Conservation (phyloP, 2,797 vertebrate genomes). For the Sebastes cheni region DNA sequence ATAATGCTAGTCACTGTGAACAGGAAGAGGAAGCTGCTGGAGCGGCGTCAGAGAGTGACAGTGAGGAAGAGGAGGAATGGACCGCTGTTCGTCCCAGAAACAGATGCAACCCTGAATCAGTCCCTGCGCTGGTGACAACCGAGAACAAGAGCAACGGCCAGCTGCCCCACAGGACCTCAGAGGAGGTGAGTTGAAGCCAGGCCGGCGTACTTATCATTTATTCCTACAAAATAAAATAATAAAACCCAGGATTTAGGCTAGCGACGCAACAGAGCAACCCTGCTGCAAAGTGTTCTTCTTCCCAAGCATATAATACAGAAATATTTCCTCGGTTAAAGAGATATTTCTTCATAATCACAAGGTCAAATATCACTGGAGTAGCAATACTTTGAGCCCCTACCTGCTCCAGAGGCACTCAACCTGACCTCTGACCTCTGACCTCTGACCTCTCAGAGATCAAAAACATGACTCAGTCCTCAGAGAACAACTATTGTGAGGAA, state of each 20-base stretch:
- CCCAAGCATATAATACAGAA: too few species aligned
- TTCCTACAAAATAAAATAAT: too few species aligned
- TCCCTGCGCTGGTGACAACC: not conserved
- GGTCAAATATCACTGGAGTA: not conserved
- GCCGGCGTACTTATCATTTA: too few species aligned
- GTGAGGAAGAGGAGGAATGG: constrained; percentile 13
- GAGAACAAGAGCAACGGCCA: constrained; percentile 16
- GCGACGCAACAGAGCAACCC: too few species aligned
- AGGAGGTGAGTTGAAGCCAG: constrained; percentile 46
- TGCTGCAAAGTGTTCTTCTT: too few species aligned
- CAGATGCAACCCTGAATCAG: not conserved
- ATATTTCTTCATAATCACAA: not conserved
- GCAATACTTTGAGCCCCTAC: too few species aligned
- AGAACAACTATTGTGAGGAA: not conserved
- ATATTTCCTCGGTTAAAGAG: not conserved
- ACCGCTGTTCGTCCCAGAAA: not conserved
- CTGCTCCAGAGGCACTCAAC: not conserved
- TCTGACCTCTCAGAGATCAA: not conserved
- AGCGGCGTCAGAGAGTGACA: constrained; percentile 36
- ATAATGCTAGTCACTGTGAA: not conserved
- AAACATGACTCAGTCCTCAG: too few species aligned
- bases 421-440: not conserved
- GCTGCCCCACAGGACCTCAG: constrained; percentile 9
- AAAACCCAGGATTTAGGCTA: too few species aligned
- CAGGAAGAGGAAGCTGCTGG: constrained; percentile 42